These are phyloP conservation scores for Colistium nudipinnis DNA, from an alignment of 2,113 vertebrate species.

Conservation along the genomic window DNA sequence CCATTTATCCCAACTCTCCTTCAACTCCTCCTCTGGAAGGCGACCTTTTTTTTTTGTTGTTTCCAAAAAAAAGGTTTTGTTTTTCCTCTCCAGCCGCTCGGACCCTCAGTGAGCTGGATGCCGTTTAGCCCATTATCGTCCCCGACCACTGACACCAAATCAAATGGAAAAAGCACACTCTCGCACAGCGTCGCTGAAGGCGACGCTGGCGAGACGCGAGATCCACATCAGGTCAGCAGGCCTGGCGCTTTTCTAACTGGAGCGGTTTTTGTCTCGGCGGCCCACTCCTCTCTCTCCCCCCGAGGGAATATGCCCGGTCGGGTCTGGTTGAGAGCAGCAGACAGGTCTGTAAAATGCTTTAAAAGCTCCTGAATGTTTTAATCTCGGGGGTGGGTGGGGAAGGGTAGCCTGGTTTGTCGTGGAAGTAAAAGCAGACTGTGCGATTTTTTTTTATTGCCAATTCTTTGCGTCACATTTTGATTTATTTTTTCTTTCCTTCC, in stretches of 20 bases:
- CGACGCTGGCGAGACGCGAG: slow-evolving; percentile 49
- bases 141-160: slow-evolving; percentile 62
- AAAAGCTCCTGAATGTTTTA: slow-evolving; percentile 17
- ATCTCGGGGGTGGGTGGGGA: slow-evolving; percentile 12
- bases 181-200: slow-evolving; percentile 14
- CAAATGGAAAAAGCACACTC: slow-evolving; percentile 62
- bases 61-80: slow-evolving; percentile 13
- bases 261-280: slow-evolving; percentile 49
- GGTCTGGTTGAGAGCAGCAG: slow-evolving; percentile 29
- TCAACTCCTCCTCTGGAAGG: too few relatives aligned
- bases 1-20: neutral
- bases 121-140: slow-evolving; percentile 47
- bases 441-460: too few relatives aligned
- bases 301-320: slow-evolving; percentile 36
- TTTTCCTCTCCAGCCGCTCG: neutral
- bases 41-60: too few relatives aligned
- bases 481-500: too few relatives aligned
- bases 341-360: slow-evolving; percentile 26
- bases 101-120: slow-evolving; percentile 12
- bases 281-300: slow-evolving; percentile 31
- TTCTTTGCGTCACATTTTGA: too few relatives aligned
- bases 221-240: slow-evolving; percentile 55
- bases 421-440: too few relatives aligned
- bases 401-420: neutral
- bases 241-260: slow-evolving; percentile 30